Percentiles rank a stretch among this genome's conserved stretches.
Conservation (phyloP, 2,888 invertebrate species). For the Folsomia candida region DNA sequence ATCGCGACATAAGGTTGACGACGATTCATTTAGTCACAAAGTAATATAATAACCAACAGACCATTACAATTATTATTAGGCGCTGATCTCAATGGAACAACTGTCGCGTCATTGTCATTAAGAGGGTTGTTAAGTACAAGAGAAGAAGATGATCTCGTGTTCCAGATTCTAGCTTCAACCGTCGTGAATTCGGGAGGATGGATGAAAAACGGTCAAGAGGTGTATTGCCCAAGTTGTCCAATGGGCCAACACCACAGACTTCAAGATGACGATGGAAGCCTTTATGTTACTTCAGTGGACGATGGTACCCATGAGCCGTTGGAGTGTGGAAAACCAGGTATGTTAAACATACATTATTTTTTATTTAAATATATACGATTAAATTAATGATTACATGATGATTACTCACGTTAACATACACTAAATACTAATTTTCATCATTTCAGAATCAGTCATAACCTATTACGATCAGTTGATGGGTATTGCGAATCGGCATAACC, state of each 20-base stretch:
- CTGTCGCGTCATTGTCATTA: too few relatives aligned
- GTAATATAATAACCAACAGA: too few relatives aligned
- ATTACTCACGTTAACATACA: too few relatives aligned
- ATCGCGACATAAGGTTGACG: neutral
- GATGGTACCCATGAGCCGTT: conserved; percentile 5
- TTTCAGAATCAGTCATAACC: too few relatives aligned
- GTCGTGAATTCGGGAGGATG: conserved; percentile 47
- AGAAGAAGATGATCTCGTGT: conserved; percentile 45
- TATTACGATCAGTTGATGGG: conserved; percentile 85
- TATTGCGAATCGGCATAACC: conserved; percentile 75
- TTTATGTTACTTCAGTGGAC: neutral
- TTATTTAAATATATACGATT: neutral
- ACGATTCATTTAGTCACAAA: too few relatives aligned
- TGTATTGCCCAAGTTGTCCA: conserved; percentile 42
- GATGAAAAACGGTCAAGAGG: conserved; percentile 49
- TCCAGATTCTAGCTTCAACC: conserved; percentile 49
- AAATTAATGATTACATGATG: neutral
- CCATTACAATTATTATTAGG: too few relatives aligned
- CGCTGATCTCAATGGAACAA: too few relatives aligned
- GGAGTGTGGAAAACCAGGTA: conserved; percentile 64
- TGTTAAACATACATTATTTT: conserved; percentile 54
- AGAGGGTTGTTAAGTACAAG: too few relatives aligned
- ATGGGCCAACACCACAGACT: conserved; percentile 18
- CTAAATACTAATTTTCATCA: too few relatives aligned
- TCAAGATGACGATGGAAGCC: conserved; percentile 17